phyloP scores from a whole-genome alignment of 2,888 invertebrate genomes.

The Priocnemis perturbator region DNA sequence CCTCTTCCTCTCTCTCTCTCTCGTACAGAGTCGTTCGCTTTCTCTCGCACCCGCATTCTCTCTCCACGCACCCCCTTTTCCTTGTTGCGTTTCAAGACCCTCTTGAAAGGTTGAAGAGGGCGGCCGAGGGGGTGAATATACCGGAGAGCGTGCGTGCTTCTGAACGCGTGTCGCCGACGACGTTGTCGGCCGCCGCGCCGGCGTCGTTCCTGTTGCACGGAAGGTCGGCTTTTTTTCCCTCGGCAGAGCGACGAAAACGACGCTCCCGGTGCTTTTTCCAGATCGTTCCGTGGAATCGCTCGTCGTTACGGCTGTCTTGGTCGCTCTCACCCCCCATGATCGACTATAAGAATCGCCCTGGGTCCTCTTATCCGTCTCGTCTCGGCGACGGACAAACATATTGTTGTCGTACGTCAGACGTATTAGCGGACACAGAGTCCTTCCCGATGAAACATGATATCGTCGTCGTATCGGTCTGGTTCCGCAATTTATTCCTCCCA shows the following conservation, averaged over 20 bases:
- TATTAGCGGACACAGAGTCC: too few relatives aligned
- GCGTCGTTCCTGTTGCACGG: constrained; percentile 40
- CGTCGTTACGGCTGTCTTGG: too few relatives aligned
- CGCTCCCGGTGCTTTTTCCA: too few relatives aligned
- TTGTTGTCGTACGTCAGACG: too few relatives aligned
- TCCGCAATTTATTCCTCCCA: too few relatives aligned
- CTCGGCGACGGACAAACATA: too few relatives aligned
- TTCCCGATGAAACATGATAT: too few relatives aligned
- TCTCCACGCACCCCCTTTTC: constrained; percentile 19
- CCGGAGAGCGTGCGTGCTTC: constrained; percentile 30
- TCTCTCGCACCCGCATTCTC: too few relatives aligned
- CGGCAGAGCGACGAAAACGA: background rate
- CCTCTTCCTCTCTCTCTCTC: constrained; percentile 10
- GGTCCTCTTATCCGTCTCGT: too few relatives aligned
- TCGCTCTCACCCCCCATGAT: background rate
- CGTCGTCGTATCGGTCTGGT: too few relatives aligned
- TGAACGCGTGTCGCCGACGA: constrained; percentile 28
- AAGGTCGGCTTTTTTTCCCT: constrained; percentile 14
- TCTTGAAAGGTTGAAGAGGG: constrained; percentile 44
- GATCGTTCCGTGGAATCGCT: too few relatives aligned
- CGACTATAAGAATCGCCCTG: background rate
- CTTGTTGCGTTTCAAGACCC: constrained; percentile 52
- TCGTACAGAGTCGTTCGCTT: too few relatives aligned
- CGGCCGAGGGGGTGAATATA: constrained; percentile 42
- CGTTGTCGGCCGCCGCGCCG: constrained; percentile 11